Evolutionary conservation across 2,113 vertebrate species (phyloP).

Genomic region (Lepus americanus): DNA sequence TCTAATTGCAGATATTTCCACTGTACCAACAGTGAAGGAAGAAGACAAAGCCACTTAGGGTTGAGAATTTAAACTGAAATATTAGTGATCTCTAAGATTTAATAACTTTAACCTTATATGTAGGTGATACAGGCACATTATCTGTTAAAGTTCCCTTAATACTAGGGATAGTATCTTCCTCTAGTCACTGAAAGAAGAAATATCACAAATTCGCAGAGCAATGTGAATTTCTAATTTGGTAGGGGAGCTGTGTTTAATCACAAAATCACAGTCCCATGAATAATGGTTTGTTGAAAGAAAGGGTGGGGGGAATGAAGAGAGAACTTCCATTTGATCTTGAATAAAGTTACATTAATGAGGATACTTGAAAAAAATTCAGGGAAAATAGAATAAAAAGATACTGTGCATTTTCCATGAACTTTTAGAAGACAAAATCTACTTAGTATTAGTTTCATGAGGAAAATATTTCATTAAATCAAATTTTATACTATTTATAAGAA

Average conservation of each 20-base stretch:
- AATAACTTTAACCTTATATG: slow-evolving; percentile 14
- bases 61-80: background rate
- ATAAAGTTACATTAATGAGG: background rate
- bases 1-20: background rate
- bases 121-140: background rate
- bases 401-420: too few relatives aligned
- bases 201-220: slow-evolving; percentile 3
- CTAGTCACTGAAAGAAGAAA: slow-evolving; percentile 23
- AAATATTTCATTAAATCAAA: background rate
- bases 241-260: background rate
- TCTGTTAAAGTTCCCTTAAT: background rate
- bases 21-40: background rate
- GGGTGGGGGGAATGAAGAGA: background rate
- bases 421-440: background rate
- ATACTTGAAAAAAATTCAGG: too few relatives aligned
- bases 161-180: slow-evolving; percentile 15
- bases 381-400: too few relatives aligned
- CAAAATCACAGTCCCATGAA: background rate
- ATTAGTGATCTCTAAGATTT: slow-evolving; percentile 11
- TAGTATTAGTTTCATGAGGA: slow-evolving; percentile 7
- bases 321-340: background rate
- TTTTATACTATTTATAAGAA: background rate
- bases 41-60: background rate
- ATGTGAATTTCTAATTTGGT: slow-evolving; percentile 12
- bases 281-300: slow-evolving; percentile 12